Conservation (phyloP, 53 echinoderm and acorn worm species). For the Antedon mediterranea region DNA sequence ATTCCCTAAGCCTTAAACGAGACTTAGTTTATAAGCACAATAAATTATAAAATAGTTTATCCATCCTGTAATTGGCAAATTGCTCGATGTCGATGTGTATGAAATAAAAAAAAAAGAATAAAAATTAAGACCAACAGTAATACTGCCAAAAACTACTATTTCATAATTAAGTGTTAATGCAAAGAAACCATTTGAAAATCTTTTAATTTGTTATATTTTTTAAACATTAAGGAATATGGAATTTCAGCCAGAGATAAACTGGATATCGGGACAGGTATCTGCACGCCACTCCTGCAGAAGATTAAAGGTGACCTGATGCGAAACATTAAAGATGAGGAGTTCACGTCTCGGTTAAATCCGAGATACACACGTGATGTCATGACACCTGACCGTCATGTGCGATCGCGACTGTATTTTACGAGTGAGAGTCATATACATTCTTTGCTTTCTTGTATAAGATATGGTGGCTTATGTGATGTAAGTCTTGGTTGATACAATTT, state of each 20-base stretch:
- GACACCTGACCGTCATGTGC: constrained; percentile 83
- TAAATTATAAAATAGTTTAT: no score
- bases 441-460: constrained; percentile 66
- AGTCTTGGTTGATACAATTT: constrained; percentile 21
- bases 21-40: no score
- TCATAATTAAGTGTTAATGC: no score
- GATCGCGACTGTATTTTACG: constrained; percentile 91
- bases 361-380: constrained; percentile 75
- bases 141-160: no score
- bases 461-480: constrained; percentile 79
- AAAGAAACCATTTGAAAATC: no score
- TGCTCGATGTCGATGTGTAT: no score
- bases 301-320: constrained; percentile 63
- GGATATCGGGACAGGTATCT: constrained; percentile 78
- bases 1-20: no score
- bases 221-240: constrained; percentile 67
- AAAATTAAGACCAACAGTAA: no score
- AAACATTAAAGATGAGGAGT: constrained; percentile 78
- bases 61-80: no score
- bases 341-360: constrained; percentile 74
- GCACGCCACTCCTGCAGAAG: constrained; percentile 82
- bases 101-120: no score
- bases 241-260: constrained; percentile 59
- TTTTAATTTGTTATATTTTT: background rate
- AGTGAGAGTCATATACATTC: constrained; percentile 97